Base-by-base conservation (phyloP, 2,113 vertebrate genomes). In the Clupea harengus region DNA sequence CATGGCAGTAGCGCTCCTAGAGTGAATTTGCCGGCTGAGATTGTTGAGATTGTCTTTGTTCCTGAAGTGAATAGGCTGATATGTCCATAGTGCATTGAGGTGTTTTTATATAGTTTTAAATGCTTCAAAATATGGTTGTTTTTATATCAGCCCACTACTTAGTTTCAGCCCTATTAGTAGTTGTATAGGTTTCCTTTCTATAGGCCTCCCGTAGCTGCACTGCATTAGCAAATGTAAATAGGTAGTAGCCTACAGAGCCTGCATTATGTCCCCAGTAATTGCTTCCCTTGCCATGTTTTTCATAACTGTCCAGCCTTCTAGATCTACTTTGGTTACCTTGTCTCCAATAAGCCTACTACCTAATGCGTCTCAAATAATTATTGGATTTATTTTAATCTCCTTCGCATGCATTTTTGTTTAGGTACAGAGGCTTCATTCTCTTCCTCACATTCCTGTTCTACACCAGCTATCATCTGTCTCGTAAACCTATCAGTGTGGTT, bases 401-500 rank as follows among this genome's bases (percentile, higher is more conserved):
- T 13, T 78, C 28, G 28, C 32, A 32, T 32, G 28, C 72, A 13
- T 78, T 90, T 67, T 81, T 82, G 46, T 87, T 49, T 92, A 99
- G 98, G 93, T 99, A 98, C 89, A 95, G 97, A 11, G 95, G 96
- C 0, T 96, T 96, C 89, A 97, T 94, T 1, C 95, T 99, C 44
- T 57, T 98, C 8, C 93, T 99, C 78, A 99, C 98, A 0, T 99
- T 99, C 91, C 89, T 99, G 81, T 95, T 96, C 92, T 99, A 99
- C 86, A 95, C 97, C 9, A 95, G 96, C 72, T 99, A 98, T 87
- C 98, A 99, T 92, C 95, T 99, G 85, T 99, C 98, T 50, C 93
- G 98, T 85, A 99, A 99, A 89, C 98, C 98, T 9, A 97, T 99
- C 93, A 99, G 98, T 89, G 96, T 99, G 0, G 97, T 99, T 47